Base-by-base conservation (phyloP, 2,113 vertebrate species). In the Dicerorhinus sumatrensis region DNA sequence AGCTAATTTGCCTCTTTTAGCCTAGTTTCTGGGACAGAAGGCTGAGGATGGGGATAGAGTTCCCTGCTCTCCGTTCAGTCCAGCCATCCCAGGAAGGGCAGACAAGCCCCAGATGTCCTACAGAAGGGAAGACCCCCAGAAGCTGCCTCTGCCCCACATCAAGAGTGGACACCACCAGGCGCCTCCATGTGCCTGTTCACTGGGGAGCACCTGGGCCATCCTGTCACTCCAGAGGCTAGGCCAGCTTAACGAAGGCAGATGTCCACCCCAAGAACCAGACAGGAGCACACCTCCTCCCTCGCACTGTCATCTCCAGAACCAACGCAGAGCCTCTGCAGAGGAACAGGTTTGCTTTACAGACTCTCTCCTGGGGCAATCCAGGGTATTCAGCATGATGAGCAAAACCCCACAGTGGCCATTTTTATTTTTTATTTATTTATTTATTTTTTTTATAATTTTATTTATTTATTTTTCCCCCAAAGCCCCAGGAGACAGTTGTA, bases 311-410 rank as follows among this genome's bases (percentile, higher is more conserved):
- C 56, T 60, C 80, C 73, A 29, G 21, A 80, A 39, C n/a, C 65
- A 91, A 31, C 0, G 0, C 92, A 23, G 25, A 70, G 75, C 72
- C 39, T 13, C 54, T 0, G 0, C 0, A 21, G 54, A 48, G 17
- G 56, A 62, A 42, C 70, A 17, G 33, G 48, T 9, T 3, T 33
- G 56, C 36, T 31, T 58, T 17, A 25, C 6, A 6, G 16, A 36
- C 13, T 12, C 27, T 23, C 73, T 16, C 51, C 16, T 1, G 10
- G 42, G 51, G 20, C 39, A 21, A 60, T 33, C 36, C 79, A 27
- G 82, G 62, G n/a, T 8, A 29, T 1, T 81, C 1, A 3, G 25
- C 8, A 8, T 13, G 11, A 5, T 4, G 54, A 33, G 36, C 14
- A 27, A 27, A 75, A 20, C 56, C 20, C 70, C 46, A n/a, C 54